Base-by-base conservation (phyloP, 2,888 invertebrate species). In the Napeogenes inachia region DNA sequence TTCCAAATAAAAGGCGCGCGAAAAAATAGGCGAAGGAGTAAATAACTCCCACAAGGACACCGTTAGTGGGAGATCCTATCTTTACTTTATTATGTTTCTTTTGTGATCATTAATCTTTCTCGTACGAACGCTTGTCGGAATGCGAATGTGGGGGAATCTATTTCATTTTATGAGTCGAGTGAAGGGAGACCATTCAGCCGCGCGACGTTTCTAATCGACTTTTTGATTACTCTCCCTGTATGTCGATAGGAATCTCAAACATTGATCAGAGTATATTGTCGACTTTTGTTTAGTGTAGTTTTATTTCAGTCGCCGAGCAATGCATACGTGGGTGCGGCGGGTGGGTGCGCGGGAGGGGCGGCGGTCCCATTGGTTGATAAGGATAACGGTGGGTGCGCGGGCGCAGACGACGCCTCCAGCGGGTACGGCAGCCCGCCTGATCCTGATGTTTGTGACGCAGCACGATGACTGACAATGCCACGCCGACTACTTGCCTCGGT, bases 381-480 rank as follows among this genome's bases (percentile, higher is more conserved):
- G 71, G 89, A 89, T 62, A 86, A 78, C 45, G 89, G 83, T 2
- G 87, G 84, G 0, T 87, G 87, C 77, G 90, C 84, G 54, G 89
- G 86, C 68, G 91, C 89, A 0, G 95, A 95, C 74, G 95, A 95
- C 81, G 94, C 94, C 33, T 94, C 94, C 75, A 95, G 94, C 80
- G 95, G 95, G 2, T 95, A 95, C 87, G 95, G 95, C 73, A 95
- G 95, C 84, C 95, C 90, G 70, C 90, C 95, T 38, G 94, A 94
- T 81, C 93, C 94, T 13, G 93, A 93, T 72, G 93, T 93, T 72
- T 91, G 85, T 75, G 91, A 91, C 66, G 88, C 88, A 68, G 89
- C 87, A 68, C 89, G 91, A 89, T 89, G 89, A 90, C 90, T 89
- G 82, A 77, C 78, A 74, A 75, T 85, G 73, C 80, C 82, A 61